phyloP scores from a whole-genome alignment of 2,113 vertebrate genomes.

The Lepus europaeus region DNA sequence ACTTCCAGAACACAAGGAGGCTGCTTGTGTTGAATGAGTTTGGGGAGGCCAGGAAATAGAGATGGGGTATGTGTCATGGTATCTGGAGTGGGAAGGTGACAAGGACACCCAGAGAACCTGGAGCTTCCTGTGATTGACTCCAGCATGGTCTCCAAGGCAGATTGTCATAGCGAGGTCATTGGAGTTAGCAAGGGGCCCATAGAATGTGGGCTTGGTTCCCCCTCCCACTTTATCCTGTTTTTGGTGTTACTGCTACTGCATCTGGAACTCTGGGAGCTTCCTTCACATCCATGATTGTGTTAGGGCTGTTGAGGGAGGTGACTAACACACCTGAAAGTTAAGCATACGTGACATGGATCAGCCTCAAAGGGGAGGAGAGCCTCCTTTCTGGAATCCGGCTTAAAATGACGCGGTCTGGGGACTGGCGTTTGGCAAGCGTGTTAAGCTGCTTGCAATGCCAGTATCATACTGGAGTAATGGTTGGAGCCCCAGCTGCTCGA shows the following conservation, averaged over 20 bases:
- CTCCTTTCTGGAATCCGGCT: background rate
- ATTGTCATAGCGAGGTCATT: background rate
- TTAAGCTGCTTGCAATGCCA: no score
- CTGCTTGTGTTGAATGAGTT: background rate
- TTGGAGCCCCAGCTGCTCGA: no score
- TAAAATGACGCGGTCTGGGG: background rate
- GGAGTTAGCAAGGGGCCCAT: background rate
- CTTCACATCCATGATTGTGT: background rate
- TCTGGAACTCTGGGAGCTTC: background rate
- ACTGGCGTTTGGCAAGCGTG: no score
- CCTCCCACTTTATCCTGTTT: background rate
- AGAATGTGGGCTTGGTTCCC: background rate
- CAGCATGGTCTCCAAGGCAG: background rate
- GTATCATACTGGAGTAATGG: no score
- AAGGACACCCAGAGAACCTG: background rate
- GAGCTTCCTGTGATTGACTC: background rate
- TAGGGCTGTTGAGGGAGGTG: background rate
- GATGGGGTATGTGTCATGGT: no score
- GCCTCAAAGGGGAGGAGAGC: background rate
- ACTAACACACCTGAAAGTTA: background rate
- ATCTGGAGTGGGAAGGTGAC: no score
- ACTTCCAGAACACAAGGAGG: background rate
- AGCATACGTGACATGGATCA: background rate
- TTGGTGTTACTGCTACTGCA: background rate
- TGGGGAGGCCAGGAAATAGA: background rate